A percentile compares a stretch with the other conserved stretches of the same genome.
Evolutionary conservation across 1,140 invertebrate species (phyloP).

Genomic region (Sitophilus oryzae): DNA sequence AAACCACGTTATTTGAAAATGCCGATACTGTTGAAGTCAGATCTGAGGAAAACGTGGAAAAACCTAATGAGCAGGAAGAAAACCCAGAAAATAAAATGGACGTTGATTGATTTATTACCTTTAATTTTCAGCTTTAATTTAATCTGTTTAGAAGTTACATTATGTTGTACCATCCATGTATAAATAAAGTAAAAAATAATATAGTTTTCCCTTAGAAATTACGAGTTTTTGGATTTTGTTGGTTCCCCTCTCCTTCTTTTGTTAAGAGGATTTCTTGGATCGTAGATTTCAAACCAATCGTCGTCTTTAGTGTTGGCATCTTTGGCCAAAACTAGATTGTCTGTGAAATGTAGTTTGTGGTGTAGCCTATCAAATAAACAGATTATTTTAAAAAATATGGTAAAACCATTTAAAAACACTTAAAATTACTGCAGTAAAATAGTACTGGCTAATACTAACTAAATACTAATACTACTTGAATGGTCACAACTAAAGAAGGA

Average conservation of each 20-base stretch:
- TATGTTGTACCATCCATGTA: too few species aligned
- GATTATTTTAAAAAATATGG: background rate
- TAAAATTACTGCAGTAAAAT: too few species aligned
- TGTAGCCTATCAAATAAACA: conserved; percentile 55
- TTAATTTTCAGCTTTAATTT: too few species aligned
- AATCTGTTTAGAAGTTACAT: background rate
- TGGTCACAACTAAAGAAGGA: too few species aligned
- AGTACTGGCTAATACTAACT: too few species aligned
- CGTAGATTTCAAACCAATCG: conserved; percentile 95
- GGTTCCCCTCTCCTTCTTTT: conserved; percentile 75
- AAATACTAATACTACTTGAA: too few species aligned
- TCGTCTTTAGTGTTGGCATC: conserved; percentile 91
- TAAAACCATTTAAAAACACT: too few species aligned
- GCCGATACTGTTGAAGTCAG: background rate
- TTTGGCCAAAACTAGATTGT: conserved; percentile 74
- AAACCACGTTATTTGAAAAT: conserved; percentile 1
- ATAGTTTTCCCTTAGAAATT: too few species aligned
- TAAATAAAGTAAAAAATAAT: too few species aligned
- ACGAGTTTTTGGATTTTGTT: too few species aligned
- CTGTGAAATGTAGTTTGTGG: conserved; percentile 74
- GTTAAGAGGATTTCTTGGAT: conserved; percentile 91
- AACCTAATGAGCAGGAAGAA: background rate
- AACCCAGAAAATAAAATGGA: background rate
- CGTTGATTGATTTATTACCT: conserved; percentile 3
- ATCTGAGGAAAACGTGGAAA: background rate